Conservation (phyloP, 2,113 vertebrate species). For the Leptobrachium leishanense region DNA sequence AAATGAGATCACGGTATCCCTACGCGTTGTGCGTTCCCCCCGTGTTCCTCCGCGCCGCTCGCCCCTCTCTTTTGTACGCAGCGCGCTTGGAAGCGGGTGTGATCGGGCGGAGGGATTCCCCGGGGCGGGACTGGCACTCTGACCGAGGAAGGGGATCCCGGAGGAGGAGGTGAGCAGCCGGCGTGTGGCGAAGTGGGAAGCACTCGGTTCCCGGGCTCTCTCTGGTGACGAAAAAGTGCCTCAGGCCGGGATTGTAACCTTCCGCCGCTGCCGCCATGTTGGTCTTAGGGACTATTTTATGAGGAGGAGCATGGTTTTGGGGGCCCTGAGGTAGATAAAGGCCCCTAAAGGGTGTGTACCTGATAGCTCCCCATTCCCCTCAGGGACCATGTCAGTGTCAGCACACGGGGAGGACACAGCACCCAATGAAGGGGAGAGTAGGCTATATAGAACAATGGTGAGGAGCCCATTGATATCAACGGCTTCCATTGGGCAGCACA, state of each 20-base stretch:
- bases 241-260: conserved; percentile 3
- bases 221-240: not conserved
- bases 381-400: not conserved
- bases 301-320: conserved; percentile 15
- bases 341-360: not conserved
- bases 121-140: conserved; percentile 16
- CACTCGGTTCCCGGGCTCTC: not conserved
- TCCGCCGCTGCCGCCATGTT: conserved; percentile 31
- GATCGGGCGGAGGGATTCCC: conserved; percentile 26
- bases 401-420: not conserved
- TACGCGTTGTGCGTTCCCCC: conserved; percentile 11
- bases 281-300: conserved; percentile 26
- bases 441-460: not conserved
- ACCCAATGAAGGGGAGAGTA: not conserved
- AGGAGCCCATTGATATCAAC: not conserved
- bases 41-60: conserved; percentile 35
- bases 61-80: conserved; percentile 37
- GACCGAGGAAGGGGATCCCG: not conserved
- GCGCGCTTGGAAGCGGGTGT: conserved; percentile 30
- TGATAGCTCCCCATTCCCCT: not conserved
- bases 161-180: conserved; percentile 25
- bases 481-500: not conserved
- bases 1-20: conserved; percentile 38
- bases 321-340: not conserved
- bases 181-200: not conserved